Evolutionary conservation across 2,888 invertebrate species (phyloP).

Genomic region (Charanyca ferruginea): DNA sequence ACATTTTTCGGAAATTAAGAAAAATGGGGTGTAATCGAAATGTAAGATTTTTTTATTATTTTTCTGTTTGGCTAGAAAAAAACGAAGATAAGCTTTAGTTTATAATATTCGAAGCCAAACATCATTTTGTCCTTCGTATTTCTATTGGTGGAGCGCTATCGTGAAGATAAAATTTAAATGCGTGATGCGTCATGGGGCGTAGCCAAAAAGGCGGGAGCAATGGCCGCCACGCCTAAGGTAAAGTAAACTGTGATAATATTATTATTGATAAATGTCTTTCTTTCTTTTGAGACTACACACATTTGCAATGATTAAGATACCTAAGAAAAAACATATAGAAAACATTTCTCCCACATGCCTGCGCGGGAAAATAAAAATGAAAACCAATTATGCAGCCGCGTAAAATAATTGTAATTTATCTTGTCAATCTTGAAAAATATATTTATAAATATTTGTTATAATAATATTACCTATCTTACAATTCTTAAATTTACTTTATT

Average conservation of each 20-base stretch:
- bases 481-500: slow-evolving; percentile 48
- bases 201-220: slow-evolving; percentile 36
- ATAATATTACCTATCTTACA: slow-evolving; percentile 54
- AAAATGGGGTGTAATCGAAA: neutral
- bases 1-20: too few relatives aligned
- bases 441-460: slow-evolving; percentile 51
- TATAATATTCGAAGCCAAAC: neutral
- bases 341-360: neutral
- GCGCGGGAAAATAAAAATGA: slow-evolving; percentile 34
- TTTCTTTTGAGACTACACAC: too few relatives aligned
- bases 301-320: too few relatives aligned
- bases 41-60: neutral
- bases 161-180: slow-evolving; percentile 14
- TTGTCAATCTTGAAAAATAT: slow-evolving; percentile 48
- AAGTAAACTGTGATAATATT: neutral
- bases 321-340: too few relatives aligned
- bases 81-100: neutral
- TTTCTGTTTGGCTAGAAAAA: neutral
- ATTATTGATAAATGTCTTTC: neutral
- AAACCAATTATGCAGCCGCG: slow-evolving; percentile 12
- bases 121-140: neutral
- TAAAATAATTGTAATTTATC: slow-evolving; percentile 53
- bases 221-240: slow-evolving; percentile 39
- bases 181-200: slow-evolving; percentile 48
- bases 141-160: slow-evolving; percentile 28